Evolutionary conservation across 1,140 invertebrate genomes (phyloP).

Genomic region (Papilio aristodemus): DNA sequence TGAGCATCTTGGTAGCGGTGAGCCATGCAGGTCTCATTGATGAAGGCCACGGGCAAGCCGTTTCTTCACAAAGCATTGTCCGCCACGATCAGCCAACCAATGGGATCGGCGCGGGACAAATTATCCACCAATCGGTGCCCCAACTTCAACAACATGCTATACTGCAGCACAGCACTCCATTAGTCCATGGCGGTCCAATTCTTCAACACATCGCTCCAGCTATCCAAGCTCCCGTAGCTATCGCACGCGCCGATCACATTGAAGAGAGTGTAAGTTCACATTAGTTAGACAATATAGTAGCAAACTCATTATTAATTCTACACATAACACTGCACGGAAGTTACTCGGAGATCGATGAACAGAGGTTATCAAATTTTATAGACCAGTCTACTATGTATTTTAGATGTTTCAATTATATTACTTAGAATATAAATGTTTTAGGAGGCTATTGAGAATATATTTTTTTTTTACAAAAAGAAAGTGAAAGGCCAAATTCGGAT

Average conservation of each 20-base stretch:
- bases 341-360: not conserved
- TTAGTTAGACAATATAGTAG: slow-evolving; percentile 1
- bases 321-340: slow-evolving; percentile 4
- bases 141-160: slow-evolving; percentile 38
- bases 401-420: not conserved
- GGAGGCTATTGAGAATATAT: slow-evolving; percentile 23
- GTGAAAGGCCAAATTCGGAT: slow-evolving; percentile 65
- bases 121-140: slow-evolving; percentile 41
- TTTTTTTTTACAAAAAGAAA: slow-evolving; percentile 55
- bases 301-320: not conserved
- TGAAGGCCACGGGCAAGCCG: slow-evolving; percentile 56
- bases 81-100: slow-evolving; percentile 63
- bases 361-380: slow-evolving; percentile 10
- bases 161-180: slow-evolving; percentile 34
- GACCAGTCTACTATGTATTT: not conserved
- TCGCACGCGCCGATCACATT: slow-evolving; percentile 50
- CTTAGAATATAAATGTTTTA: not conserved
- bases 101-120: slow-evolving; percentile 45
- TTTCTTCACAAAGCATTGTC: slow-evolving; percentile 72
- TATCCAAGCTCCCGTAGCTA: slow-evolving; percentile 45
- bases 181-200: slow-evolving; percentile 46
- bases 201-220: slow-evolving; percentile 48
- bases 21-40: slow-evolving; percentile 57
- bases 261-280: slow-evolving; percentile 63
- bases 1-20: slow-evolving; percentile 56